Base-by-base conservation (phyloP, 2,113 vertebrate species). In the Shinisaurus crocodilurus region DNA sequence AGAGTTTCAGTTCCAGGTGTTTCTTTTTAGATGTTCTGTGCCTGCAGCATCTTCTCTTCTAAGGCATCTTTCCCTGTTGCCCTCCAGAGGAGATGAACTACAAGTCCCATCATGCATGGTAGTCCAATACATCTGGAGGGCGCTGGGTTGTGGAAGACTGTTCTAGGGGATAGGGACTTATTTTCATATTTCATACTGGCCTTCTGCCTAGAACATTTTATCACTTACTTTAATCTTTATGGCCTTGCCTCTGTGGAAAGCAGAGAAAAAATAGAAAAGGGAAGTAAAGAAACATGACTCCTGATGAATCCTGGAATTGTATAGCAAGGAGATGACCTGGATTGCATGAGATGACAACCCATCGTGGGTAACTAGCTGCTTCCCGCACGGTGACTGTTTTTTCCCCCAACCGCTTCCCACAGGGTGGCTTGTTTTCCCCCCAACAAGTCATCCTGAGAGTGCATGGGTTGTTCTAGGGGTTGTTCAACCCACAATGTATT, bases 141-240 rank as follows among this genome's bases (percentile, higher is more conserved):
- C 79, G 32, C 29, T 29, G 18, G 79, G 29, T 81, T 81, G 8
- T 25, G 45, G 43, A 80, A 29, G 13, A 15, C 54, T 60, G 18
- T 25, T 37, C 20, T 37, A 63, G 32, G 15, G 65, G 23, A 75
- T 27, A 57, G 12, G 74, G 72, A 29, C 48, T 77, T 60, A 63
- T 63, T 63, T 87, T 77, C 34, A 37, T 40, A 77, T 65, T 13
- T 77, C 34, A 60, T 75, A 34, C 3, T 87, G 72, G 74, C 74
- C 27, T 63, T 63, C 74, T 65, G 37, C 54, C 74, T 65, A 76
- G 37, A 79, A 77, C 37, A 63, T 63, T 77, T 63, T 63, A 87
- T 48, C 40, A 77, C 23, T 87, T 65, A 87, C 32, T 57, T 65
- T 77, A 77, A 87, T 79, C 74, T 87, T 77, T 79, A 63, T n/a